phyloP scores from a whole-genome alignment of 1,140 invertebrate genomes.

The Leptopilina boulardi region DNA sequence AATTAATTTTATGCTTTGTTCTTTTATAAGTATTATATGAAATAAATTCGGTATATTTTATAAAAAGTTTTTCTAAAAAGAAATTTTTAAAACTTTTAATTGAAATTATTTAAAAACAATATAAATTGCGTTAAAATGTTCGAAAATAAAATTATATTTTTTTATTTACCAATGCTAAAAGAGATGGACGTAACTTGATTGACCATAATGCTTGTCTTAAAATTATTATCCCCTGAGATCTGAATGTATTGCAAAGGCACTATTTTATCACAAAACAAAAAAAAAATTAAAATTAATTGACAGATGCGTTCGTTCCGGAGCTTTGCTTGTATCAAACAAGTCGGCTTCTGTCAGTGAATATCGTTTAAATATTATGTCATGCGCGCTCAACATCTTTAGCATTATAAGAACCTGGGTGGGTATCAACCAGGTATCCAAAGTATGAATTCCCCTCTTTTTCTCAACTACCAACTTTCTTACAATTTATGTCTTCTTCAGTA shows the following conservation, averaged over 20 bases:
- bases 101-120: too few relatives aligned
- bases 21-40: too few relatives aligned
- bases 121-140: background rate
- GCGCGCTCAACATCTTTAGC: slow-evolving; percentile 37
- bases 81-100: too few relatives aligned
- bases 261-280: background rate
- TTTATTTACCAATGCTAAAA: slow-evolving; percentile 49
- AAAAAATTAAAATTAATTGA: background rate
- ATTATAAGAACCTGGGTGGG: background rate
- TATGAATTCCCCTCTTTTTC: slow-evolving; percentile 41
- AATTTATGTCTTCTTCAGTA: background rate
- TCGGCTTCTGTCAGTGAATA: slow-evolving; percentile 41
- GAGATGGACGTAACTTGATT: slow-evolving; percentile 50
- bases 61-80: too few relatives aligned
- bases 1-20: too few relatives aligned
- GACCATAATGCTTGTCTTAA: slow-evolving; percentile 42
- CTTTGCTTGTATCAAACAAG: slow-evolving; percentile 28
- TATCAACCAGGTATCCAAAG: background rate
- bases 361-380: slow-evolving; percentile 60
- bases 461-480: background rate
- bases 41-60: too few relatives aligned
- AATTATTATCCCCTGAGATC: background rate
- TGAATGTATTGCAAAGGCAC: background rate
- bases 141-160: background rate
- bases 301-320: slow-evolving; percentile 29